Evolutionary conservation across 2,888 invertebrate species (phyloP).

Genomic region (Argyresthia goedartella): DNA sequence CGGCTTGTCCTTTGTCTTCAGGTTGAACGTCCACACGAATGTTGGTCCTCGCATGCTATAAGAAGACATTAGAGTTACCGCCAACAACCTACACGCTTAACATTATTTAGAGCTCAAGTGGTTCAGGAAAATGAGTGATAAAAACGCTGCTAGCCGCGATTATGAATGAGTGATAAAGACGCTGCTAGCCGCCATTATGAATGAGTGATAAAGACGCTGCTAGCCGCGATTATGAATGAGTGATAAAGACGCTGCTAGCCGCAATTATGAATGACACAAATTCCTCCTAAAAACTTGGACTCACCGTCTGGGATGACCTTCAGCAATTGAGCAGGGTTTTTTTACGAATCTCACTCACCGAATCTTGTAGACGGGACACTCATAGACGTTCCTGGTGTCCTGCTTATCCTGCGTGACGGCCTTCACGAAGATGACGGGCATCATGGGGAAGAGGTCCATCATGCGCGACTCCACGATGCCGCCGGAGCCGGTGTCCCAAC

Average conservation of each 20-base stretch:
- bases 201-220: no score
- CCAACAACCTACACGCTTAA: not conserved
- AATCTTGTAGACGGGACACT: slow-evolving; percentile 95
- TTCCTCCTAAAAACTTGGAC: no score
- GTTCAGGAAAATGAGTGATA: no score
- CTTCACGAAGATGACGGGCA: slow-evolving; percentile 92
- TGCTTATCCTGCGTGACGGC: slow-evolving; percentile 91
- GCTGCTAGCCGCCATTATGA: no score
- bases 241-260: no score
- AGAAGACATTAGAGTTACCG: not conserved
- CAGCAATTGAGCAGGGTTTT: no score
- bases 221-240: no score
- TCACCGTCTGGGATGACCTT: no score
- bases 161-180: no score
- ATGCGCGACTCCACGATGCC: slow-evolving; percentile 86
- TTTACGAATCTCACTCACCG: slow-evolving; percentile 43
- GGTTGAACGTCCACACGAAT: slow-evolving; percentile 96
- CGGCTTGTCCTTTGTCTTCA: slow-evolving; percentile 89
- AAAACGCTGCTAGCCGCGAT: no score
- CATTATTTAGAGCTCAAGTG: not conserved
- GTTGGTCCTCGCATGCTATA: slow-evolving; percentile 85
- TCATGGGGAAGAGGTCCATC: slow-evolving; percentile 90
- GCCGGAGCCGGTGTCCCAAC: slow-evolving; percentile 87
- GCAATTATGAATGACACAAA: no score
- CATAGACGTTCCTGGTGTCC: slow-evolving; percentile 88